phyloP scores from a whole-genome alignment of 2,888 invertebrate genomes.

The Melangyna quadrimaculata region DNA sequence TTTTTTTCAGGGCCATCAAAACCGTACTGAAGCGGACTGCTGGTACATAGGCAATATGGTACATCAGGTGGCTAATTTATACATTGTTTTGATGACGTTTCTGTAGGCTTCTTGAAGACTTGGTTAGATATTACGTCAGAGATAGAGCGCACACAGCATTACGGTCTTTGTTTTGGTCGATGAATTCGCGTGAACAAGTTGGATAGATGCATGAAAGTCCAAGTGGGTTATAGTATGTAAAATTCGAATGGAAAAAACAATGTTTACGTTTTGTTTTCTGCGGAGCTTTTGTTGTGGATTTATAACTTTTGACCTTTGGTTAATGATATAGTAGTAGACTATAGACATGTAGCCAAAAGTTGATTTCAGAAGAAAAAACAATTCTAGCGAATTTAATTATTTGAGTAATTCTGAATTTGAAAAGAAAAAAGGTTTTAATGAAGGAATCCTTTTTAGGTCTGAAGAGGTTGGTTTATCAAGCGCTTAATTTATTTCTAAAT shows the following conservation, averaged over 20 bases:
- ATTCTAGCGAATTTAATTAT: not conserved
- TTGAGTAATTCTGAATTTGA: not conserved
- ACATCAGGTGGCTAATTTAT: conserved; percentile 56
- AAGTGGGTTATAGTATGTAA: conserved; percentile 62
- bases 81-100: conserved; percentile 52
- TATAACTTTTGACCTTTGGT: conserved; percentile 67
- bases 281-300: not conserved
- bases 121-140: conserved; percentile 54
- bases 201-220: conserved; percentile 38
- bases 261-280: conserved; percentile 40
- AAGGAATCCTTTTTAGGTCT: not conserved
- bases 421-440: not conserved
- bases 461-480: not conserved
- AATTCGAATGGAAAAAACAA: conserved; percentile 43
- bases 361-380: not conserved
- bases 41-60: not conserved
- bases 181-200: conserved; percentile 57
- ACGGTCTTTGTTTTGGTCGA: conserved; percentile 68
- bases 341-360: not conserved
- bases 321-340: no score
- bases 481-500: no score
- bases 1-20: conserved; percentile 61
- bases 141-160: conserved; percentile 28
- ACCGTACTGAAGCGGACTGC: conserved; percentile 6
- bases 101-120: conserved; percentile 34